Base-by-base conservation (phyloP, 2,797 vertebrate genomes). In the Nannoperca obscura region DNA sequence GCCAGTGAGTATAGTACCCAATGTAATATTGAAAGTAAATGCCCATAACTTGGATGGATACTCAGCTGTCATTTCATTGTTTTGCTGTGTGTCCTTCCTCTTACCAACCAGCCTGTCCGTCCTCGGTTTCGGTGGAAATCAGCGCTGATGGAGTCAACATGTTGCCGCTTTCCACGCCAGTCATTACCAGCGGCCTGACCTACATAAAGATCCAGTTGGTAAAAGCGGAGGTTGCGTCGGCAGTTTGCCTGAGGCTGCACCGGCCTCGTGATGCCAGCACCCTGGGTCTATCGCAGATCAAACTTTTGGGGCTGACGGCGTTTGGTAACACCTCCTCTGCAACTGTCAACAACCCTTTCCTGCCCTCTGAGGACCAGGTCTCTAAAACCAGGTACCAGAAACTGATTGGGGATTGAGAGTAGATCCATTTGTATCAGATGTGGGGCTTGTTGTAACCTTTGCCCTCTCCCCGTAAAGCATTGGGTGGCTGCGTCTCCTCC, bases 141-240 rank as follows among this genome's bases (percentile, higher is more conserved):
- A 99, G 98, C 0, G 97, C 98, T 6, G 98, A 99, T 42, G 98
- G 98, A 2, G 95, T 99, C 80, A 99, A 99, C 90, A 99, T 99
- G 98, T 92, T 99, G 75, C 98, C 98, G 0, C 94, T 99, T 83
- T 99, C 98, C 62, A 97, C 97, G 1, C 98, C 98, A 1, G 96
- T 99, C 77, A 96, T 99, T 91, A 99, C 98, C 74, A 98, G 97
- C 0, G 98, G 98, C 71, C 96, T 99, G 78, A 99, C 98, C 0
- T 99, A 99, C 86, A 99, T 99, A 79, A 99, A 99, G 94, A 99
- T 99, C 83, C 98, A 99, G 89, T 94, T 99, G 77, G 97, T 99
- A 22, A 99, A 98, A 91, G 98, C 98, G 2, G 98, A 99, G 91
- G 98, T 99, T 50, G 98, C 98, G 0, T 99, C 98, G 0, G 98